These are phyloP conservation scores for Megastigmus dorsalis DNA, from an alignment of 2,888 invertebrate genomes.

Conservation along the genomic window DNA sequence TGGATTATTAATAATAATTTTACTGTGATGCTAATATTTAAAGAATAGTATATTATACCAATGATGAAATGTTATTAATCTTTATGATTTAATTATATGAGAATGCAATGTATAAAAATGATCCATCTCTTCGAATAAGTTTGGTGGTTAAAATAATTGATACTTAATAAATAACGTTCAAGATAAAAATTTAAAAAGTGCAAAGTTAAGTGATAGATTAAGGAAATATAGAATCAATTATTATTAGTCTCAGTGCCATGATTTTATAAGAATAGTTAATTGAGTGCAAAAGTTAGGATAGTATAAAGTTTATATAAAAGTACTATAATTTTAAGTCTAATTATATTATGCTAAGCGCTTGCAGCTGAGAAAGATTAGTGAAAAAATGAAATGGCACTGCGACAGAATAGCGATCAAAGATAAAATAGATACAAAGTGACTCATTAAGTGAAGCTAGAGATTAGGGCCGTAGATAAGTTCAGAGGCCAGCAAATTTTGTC, in stretches of 20 bases:
- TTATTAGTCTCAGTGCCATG: conserved; percentile 49
- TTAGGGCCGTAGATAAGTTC: conserved; percentile 72
- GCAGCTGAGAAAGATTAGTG: conserved; percentile 66
- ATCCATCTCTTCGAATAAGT: conserved; percentile 57
- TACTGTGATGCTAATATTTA: conserved; percentile 22
- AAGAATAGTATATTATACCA: conserved; percentile 11
- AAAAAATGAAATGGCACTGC: conserved; percentile 54
- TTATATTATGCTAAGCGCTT: conserved; percentile 61
- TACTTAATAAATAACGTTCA: conserved; percentile 34
- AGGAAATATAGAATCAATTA: conserved; percentile 17
- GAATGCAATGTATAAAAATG: conserved; percentile 23
- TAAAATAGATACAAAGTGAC: conserved; percentile 58
- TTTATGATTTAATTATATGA: conserved; percentile 34
- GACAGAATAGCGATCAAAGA: conserved; percentile 49
- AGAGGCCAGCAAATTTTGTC: conserved; percentile 61
- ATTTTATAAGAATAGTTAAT: conserved; percentile 30
- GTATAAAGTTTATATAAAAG: conserved; percentile 33
- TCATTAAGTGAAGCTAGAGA: conserved; percentile 68
- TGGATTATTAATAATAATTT: conserved; percentile 43
- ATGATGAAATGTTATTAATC: conserved; percentile 46
- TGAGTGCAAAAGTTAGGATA: conserved; percentile 47
- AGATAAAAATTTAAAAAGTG: conserved; percentile 57
- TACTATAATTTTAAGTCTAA: conserved; percentile 37
- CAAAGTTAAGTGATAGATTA: conserved; percentile 49
- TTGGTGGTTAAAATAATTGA: conserved; percentile 59